Conservation (phyloP, 2,797 vertebrate genomes). For the Smutsia temminckii region DNA sequence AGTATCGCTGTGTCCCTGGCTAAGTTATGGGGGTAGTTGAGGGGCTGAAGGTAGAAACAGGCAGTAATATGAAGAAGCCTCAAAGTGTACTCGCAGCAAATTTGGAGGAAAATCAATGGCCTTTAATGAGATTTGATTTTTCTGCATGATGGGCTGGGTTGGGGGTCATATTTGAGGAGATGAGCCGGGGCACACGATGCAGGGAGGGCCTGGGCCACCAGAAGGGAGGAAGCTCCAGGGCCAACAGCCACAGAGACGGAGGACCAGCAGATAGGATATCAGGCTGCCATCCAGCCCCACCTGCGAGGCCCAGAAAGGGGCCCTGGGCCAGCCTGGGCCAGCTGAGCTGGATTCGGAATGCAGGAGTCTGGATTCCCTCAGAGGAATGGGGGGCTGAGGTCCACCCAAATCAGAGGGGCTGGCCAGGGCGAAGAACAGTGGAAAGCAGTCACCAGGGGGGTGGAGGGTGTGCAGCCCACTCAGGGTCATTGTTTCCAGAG, state of each 20-base stretch:
- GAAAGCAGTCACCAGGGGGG: background rate
- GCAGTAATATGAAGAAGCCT: slow-evolving; percentile 47
- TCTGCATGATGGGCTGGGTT: slow-evolving; percentile 58
- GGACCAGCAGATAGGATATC: slow-evolving; percentile 67
- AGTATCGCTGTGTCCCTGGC: background rate
- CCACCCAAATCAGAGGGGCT: background rate
- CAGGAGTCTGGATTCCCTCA: background rate
- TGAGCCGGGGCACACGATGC: slow-evolving; percentile 26
- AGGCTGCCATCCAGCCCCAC: background rate
- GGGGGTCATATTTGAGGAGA: slow-evolving; percentile 62
- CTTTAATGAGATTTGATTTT: slow-evolving; percentile 83
- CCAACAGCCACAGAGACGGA: slow-evolving; percentile 83
- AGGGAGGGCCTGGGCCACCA: slow-evolving; percentile 80
- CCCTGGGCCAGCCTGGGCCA: background rate
- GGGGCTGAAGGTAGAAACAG: background rate
- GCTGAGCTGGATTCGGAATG: background rate
- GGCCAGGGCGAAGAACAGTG: background rate
- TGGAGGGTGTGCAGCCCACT: no score
- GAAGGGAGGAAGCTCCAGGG: slow-evolving; percentile 84
- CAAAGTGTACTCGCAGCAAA: slow-evolving; percentile 79
- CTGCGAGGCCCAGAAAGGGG: background rate
- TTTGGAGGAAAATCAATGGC: slow-evolving; percentile 81
- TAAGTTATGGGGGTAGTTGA: background rate
- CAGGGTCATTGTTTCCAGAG: background rate
- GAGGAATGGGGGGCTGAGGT: background rate